Base-by-base conservation (phyloP, 2,113 vertebrate genomes). In the Pelvicachromis taeniatus region DNA sequence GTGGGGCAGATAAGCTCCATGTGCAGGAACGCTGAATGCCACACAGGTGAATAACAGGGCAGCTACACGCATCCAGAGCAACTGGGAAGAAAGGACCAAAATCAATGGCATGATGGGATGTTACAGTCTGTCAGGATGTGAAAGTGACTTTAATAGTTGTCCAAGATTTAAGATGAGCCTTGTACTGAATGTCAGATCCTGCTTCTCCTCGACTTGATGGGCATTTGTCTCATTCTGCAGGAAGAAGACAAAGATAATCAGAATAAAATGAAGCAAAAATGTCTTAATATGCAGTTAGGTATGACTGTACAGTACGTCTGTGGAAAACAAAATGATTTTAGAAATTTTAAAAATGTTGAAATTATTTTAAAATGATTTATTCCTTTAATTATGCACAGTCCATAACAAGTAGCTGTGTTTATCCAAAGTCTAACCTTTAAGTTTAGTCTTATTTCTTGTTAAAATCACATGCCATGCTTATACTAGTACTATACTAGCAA, bases 21-120 rank as follows among this genome's bases (percentile, higher is more conserved):
- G 85, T 1, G 90, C 86, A 0, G 54, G 81, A 0, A 94, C 91
- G 0, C 97, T 97, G 26, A 98, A 98, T 3, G 97, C 93, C 0
- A 97, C 92, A 2, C 97, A 98, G 87, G 96, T 96, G 84, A 95
- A 97, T 54, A 97, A 1, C 54, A 96, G 89, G 70, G 97, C 96
- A 4, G 96, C 92, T 3, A 97, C 48, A 2, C 97, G 97, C 16
- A 96, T 92, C 88, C 97, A 77, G 2, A 96, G 7, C 87, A 97
- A 88, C 38, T 93, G 96, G 45, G 97, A 96, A 0, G 92, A 94
- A 78, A 93, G 92, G 0, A 95, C 58, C 56, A 88, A 63, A 5
- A 95, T 35, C 31, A 96, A 23, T 0, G 96, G 95, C 96, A 97
- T 95, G 54, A 82, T 93, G 21, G 88, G 85, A 90, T 4, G 31